These are phyloP conservation scores for Actinemys pallida DNA, from an alignment of 2,113 vertebrate species.

Conservation along the genomic window DNA sequence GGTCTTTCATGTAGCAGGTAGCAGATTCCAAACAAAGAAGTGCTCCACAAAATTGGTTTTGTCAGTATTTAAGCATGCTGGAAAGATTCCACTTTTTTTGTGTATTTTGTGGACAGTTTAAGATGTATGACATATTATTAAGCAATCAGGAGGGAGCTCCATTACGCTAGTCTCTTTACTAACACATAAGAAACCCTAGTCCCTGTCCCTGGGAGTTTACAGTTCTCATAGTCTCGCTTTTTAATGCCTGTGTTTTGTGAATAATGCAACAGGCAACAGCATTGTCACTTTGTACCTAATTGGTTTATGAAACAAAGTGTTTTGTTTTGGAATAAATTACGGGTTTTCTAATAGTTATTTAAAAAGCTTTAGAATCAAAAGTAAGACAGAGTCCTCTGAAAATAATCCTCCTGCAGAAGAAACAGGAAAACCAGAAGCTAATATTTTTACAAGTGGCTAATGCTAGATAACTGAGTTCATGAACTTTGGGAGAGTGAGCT, in stretches of 20 bases:
- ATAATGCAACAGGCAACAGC: slow-evolving; percentile 4
- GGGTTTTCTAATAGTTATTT: slow-evolving; percentile 51
- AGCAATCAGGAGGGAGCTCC: background rate
- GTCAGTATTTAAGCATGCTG: background rate
- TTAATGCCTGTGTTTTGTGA: background rate
- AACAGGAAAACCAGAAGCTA: slow-evolving; percentile 77
- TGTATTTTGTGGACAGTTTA: background rate
- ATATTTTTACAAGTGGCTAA: slow-evolving; percentile 79
- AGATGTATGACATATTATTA: background rate
- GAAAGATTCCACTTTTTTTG: background rate
- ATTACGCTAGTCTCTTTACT: background rate
- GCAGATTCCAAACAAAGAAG: slow-evolving; percentile 25
- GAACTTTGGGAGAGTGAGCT: slow-evolving; percentile 56
- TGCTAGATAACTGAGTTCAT: slow-evolving; percentile 75
- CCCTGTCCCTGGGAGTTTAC: background rate
- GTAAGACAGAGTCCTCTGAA: slow-evolving; percentile 63
- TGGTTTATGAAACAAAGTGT: slow-evolving; percentile 6
- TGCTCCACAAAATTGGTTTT: slow-evolving; percentile 16
- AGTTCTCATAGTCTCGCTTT: background rate
- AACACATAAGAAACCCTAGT: background rate
- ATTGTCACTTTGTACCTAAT: slow-evolving; percentile 7
- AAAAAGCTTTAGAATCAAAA: slow-evolving; percentile 63
- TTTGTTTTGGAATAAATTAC: slow-evolving; percentile 15
- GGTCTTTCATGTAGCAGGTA: background rate
- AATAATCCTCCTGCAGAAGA: slow-evolving; percentile 66